These are phyloP conservation scores for Engystomops pustulosus DNA, from an alignment of 2,113 vertebrate species.

Conservation along the genomic window DNA sequence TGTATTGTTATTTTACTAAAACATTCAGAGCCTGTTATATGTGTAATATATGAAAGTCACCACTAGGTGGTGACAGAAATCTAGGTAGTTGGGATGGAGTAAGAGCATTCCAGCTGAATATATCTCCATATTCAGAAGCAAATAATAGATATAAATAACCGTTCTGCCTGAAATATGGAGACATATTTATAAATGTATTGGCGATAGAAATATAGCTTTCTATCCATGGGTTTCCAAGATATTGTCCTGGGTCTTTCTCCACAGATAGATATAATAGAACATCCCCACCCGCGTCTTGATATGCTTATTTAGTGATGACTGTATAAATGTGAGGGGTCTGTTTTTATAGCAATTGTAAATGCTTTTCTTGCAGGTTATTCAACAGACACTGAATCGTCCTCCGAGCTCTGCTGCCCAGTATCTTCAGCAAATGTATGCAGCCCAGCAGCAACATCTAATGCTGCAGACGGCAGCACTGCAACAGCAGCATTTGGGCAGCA, in stretches of 20 bases:
- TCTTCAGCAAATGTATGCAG: conserved; percentile 94
- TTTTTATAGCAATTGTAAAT: neutral
- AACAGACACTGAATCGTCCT: conserved; percentile 89
- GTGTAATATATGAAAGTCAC: neutral
- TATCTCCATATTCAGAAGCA: neutral
- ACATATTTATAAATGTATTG: too few relatives aligned
- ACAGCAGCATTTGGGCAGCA: conserved; percentile 84
- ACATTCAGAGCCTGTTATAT: neutral
- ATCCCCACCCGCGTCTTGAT: too few relatives aligned
- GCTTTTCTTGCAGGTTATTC: conserved; percentile 76
- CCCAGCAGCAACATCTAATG: conserved; percentile 94
- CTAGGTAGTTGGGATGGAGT: too few relatives aligned
- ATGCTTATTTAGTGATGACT: too few relatives aligned
- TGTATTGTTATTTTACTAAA: too few relatives aligned
- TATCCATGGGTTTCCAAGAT: too few relatives aligned
- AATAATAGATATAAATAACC: neutral
- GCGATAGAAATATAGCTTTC: too few relatives aligned
- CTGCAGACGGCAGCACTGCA: conserved; percentile 90
- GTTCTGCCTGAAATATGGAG: neutral
- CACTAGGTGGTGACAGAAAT: neutral
- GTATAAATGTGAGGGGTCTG: too few relatives aligned
- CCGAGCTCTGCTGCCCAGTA: conserved; percentile 92
- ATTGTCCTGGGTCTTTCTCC: too few relatives aligned
- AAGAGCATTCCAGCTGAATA: neutral
- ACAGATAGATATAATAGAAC: too few relatives aligned